A percentile compares a stretch with the other conserved stretches of the same genome.
Evolutionary conservation across 1,140 invertebrate species (phyloP).

Genomic region (Hylyphantes graminicola): DNA sequence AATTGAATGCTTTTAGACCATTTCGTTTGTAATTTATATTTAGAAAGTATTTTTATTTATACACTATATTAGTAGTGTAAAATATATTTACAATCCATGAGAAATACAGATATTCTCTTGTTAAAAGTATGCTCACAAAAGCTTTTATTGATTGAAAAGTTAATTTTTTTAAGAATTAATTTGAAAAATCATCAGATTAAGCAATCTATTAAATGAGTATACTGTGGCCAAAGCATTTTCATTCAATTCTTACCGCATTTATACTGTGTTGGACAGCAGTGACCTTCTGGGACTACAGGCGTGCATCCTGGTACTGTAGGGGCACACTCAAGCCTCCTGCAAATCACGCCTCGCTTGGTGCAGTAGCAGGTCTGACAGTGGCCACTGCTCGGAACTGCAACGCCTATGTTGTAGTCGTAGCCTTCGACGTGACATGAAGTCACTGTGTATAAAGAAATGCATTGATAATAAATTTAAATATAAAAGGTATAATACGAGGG

Average conservation of each 20-base stretch:
- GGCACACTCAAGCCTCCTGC: slow-evolving; percentile 71
- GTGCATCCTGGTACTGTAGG: slow-evolving; percentile 80
- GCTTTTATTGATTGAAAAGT: no score
- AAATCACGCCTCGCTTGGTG: slow-evolving; percentile 75
- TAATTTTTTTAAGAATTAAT: no score
- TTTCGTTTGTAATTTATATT: not conserved
- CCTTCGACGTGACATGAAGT: slow-evolving; percentile 51
- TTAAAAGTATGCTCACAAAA: no score
- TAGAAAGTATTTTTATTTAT: not conserved
- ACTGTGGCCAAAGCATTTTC: not conserved
- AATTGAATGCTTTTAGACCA: not conserved
- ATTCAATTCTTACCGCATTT: slow-evolving; percentile 75
- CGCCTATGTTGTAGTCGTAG: slow-evolving; percentile 73
- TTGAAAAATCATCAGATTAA: no score
- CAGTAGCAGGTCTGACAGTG: slow-evolving; percentile 77
- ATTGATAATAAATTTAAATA: no score
- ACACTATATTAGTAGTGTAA: not conserved
- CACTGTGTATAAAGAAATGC: not conserved
- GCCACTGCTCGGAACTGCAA: slow-evolving; percentile 74
- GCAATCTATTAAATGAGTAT: no score
- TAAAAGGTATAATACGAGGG: no score
- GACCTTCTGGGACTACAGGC: slow-evolving; percentile 79
- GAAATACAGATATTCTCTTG: no score
- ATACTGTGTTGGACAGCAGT: slow-evolving; percentile 88
- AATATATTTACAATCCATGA: no score